Evolutionary conservation across 2,888 invertebrate genomes (phyloP).

Genomic region (Troides helena): DNA sequence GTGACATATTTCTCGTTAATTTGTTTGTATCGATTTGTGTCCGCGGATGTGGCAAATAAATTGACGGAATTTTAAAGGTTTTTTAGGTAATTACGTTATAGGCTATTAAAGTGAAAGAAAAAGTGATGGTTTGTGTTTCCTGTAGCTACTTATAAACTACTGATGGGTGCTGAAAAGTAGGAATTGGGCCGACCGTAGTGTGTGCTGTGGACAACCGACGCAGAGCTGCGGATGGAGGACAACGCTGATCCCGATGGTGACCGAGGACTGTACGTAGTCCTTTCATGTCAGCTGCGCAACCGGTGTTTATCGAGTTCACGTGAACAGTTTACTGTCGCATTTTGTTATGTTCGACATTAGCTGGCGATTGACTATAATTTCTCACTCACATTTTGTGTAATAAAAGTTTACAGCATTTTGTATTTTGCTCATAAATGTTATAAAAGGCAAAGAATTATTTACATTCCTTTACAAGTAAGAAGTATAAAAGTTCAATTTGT

Average conservation of each 20-base stretch:
- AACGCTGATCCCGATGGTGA: conserved; percentile 46
- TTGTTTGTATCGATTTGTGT: conserved; percentile 3
- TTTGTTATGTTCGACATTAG: no score
- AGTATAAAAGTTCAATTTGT: no score
- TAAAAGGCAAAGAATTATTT: no score
- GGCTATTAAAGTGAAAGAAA: neutral
- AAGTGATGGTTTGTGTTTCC: conserved; percentile 3
- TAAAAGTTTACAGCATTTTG: no score
- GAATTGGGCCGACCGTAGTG: neutral
- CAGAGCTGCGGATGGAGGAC: conserved; percentile 40
- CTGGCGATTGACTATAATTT: no score
- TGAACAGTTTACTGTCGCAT: no score
- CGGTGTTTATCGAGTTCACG: no score
- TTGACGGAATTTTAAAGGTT: no score
- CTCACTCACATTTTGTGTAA: no score
- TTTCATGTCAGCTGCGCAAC: neutral
- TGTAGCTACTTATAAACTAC: neutral
- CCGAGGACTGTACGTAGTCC: conserved; percentile 41
- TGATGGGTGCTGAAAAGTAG: conserved; percentile 11
- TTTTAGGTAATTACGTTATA: neutral
- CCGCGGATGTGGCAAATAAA: neutral
- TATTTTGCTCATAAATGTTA: no score
- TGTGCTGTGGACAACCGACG: neutral
- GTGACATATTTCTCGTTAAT: conserved; percentile 6
- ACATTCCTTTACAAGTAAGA: no score